Evolutionary conservation across 30 jellyfish, hydroid and myxozoan species (phyloP), one percentile per base, ranked within the genome.

Genomic region (Sanderia malayensis): DNA sequence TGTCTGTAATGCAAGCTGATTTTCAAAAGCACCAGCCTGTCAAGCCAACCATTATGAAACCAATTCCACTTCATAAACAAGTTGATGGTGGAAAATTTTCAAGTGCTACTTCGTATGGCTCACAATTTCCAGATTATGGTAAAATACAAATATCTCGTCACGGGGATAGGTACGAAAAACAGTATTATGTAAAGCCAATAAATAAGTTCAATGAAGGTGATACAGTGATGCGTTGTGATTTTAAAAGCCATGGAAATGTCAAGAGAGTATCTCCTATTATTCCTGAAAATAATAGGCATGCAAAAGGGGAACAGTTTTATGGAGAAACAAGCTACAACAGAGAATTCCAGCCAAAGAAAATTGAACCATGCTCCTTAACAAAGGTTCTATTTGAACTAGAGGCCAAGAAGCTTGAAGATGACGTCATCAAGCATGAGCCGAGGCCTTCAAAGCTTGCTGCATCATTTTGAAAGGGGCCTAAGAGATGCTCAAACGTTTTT

Each of bases 1-100:
- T 1, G n/a, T 79, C 96, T 10, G 81, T 63, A 31, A 78, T 71
- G 78, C 88, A 72, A 11, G 76, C 77, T 17, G 96, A 79, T 37
- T 87, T 79, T 72, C 64, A 65, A 45, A 27, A 61, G 44, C 84
- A 71, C 76, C 70, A 59, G 2, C 74, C 61, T 18, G 67, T 71
- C 19, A 80, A 76, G 15, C 87, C 81, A 10, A 61, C 46, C 15
- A 78, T 60, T 18, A 27, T 71, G 9, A 67, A 60, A 32, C 94
- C 83, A 1, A 83, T 65, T 22, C 72, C 63, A 4, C 89, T 72
- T 49, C 30, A 57, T 0, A 79, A 31, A 34, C 61, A 24, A 32
- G 19, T 76, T 18, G 46, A 45, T 28, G 90, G 86, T 0, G n/a
- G n/a, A n/a, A 87, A 67, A 45, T 69, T 87, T 41, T 65, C 31